These are phyloP conservation scores for Oceanodroma tethys DNA, from an alignment of 2,113 vertebrate genomes.

Conservation along the genomic window DNA sequence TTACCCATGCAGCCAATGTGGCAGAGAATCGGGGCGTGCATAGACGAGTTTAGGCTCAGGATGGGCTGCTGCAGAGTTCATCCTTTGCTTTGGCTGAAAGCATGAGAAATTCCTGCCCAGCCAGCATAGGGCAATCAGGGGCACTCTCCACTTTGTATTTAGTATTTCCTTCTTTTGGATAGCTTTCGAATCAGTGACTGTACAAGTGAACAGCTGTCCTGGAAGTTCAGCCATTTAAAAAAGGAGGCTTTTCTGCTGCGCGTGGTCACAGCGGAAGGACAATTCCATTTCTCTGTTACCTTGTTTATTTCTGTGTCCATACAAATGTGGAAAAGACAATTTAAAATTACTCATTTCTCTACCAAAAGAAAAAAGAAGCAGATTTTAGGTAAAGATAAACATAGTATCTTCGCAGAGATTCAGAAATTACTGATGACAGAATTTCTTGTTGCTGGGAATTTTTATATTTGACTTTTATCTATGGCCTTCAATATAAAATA, in stretches of 20 bases:
- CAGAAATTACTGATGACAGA: background rate
- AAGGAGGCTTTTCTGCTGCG: background rate
- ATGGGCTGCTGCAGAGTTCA: background rate
- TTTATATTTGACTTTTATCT: background rate
- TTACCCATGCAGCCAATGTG: background rate
- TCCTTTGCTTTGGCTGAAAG: background rate
- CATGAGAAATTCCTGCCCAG: background rate
- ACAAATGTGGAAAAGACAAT: background rate
- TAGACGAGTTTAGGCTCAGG: background rate
- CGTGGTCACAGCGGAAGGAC: background rate
- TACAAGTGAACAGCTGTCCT: background rate
- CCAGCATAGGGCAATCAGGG: background rate
- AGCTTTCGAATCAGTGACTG: background rate
- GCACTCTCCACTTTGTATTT: background rate
- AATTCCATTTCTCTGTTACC: background rate
- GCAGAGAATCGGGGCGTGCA: background rate
- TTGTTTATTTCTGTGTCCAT: background rate
- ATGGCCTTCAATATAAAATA: background rate
- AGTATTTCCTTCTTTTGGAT: background rate
- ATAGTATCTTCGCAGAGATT: background rate
- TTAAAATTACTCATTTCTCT: background rate
- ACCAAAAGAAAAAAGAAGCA: background rate
- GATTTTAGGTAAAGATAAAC: background rate
- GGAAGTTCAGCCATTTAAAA: background rate
- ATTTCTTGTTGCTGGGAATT: background rate